Percentiles rank a stretch among this genome's conserved stretches.
These are phyloP conservation scores for Diadumene lineata DNA, from an alignment of 92 coral and sea anemone genomes.

Conservation along the genomic window DNA sequence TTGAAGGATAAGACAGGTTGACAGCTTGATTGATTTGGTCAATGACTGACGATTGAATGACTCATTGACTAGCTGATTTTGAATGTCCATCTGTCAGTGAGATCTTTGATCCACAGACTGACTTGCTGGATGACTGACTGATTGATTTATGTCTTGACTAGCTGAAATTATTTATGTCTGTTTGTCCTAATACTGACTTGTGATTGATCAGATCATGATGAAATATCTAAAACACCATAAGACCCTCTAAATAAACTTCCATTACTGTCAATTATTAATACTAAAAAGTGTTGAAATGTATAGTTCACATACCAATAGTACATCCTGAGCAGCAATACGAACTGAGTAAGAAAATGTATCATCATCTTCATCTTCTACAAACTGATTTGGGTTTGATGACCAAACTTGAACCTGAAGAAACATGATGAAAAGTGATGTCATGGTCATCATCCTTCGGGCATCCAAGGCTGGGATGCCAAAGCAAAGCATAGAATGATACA, in stretches of 20 bases:
- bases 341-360: constrained; percentile 98
- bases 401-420: constrained; percentile 76
- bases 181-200: no score
- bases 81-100: no score
- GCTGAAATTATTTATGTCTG: no score
- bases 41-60: background rate
- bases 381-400: constrained; percentile 93
- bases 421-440: background rate
- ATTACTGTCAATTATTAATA: no score
- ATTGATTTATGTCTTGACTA: no score
- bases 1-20: background rate
- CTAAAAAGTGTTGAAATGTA: no score
- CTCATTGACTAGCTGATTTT: no score
- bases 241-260: no score
- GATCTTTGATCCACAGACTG: no score
- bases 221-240: no score
- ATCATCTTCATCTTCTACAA: constrained; percentile 99
- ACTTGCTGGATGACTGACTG: background rate
- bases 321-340: constrained; percentile 98
- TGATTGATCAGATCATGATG: no score
- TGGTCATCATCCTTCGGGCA: no score
- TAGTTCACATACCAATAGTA: constrained; percentile 79
- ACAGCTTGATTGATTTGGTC: background rate
- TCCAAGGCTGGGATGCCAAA: background rate
- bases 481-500: background rate